Evolutionary conservation across 2,888 invertebrate species (phyloP).

Genomic region (Catonia carolina): DNA sequence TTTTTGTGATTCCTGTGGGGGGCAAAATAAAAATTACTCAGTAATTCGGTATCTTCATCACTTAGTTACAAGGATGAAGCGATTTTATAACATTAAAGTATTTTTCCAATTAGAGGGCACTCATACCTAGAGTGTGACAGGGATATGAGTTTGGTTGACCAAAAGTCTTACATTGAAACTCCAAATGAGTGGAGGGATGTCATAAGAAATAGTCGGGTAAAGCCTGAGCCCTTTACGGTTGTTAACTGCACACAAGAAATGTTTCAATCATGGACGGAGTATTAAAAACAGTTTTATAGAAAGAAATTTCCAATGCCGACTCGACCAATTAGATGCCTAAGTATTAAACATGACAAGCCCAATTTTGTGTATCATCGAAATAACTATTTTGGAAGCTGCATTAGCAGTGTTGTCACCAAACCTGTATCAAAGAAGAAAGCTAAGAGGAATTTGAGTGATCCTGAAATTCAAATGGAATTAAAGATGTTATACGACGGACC

Average conservation of each 20-base stretch:
- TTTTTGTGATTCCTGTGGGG: conserved; percentile 5
- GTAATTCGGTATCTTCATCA: conserved; percentile 4
- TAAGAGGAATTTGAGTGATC: not conserved
- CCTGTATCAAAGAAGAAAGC: not conserved
- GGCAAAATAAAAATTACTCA: not conserved
- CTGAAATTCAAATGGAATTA: too few species aligned
- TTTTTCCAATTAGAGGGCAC: not conserved
- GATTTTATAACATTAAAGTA: too few species aligned
- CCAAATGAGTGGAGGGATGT: conserved; percentile 20
- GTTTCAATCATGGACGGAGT: not conserved
- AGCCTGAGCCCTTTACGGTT: conserved; percentile 10
- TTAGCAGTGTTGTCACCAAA: not conserved
- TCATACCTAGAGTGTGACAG: not conserved
- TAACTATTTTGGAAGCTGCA: not conserved
- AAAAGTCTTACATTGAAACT: conserved; percentile 7
- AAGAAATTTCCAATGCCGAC: not conserved
- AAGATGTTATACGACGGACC: too few species aligned
- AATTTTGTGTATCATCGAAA: not conserved
- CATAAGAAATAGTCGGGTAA: conserved; percentile 12
- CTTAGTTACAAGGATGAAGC: not conserved
- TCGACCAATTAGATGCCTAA: not conserved
- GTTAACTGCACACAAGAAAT: not conserved
- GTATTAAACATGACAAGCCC: not conserved
- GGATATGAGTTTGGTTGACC: not conserved
- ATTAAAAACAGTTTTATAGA: not conserved